phyloP scores from a whole-genome alignment of 2,113 vertebrate species.

The Phyllostomus discolor region DNA sequence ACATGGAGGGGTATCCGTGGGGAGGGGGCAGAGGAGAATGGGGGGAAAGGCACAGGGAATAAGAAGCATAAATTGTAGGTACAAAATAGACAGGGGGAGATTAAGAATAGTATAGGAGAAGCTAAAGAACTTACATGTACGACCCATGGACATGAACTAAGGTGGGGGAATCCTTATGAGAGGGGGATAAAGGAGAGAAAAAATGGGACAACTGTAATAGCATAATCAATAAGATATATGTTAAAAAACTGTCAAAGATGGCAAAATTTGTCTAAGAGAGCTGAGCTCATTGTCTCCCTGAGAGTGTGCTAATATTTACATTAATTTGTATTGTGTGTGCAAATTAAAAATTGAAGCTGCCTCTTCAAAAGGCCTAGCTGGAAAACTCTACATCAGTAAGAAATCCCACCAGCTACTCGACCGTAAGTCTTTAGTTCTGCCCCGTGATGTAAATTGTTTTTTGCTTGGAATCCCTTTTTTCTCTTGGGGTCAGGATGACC shows the following conservation, averaged over 20 bases:
- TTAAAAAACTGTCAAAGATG: constrained; percentile 29
- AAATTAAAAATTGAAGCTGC: background rate
- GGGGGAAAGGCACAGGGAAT: no score
- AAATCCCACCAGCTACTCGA: background rate
- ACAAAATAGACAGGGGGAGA: no score
- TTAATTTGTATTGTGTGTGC: constrained; percentile 62
- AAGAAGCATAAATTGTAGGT: no score
- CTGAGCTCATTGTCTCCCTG: constrained; percentile 62
- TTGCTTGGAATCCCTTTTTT: background rate
- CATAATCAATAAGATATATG: no score
- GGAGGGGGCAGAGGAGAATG: no score
- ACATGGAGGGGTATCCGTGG: no score
- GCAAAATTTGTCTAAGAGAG: constrained; percentile 51
- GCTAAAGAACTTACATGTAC: no score
- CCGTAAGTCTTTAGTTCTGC: background rate
- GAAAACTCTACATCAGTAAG: background rate
- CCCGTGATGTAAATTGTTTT: background rate
- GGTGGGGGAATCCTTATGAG: no score
- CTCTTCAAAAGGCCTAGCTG: background rate
- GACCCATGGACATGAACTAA: no score
- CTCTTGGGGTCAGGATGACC: background rate
- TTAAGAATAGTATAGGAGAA: no score
- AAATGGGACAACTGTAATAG: no score
- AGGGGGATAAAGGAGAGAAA: no score
- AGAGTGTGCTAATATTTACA: constrained; percentile 43